phyloP scores from a whole-genome alignment of 2,113 vertebrate species.

The Pteruthius melanotis region DNA sequence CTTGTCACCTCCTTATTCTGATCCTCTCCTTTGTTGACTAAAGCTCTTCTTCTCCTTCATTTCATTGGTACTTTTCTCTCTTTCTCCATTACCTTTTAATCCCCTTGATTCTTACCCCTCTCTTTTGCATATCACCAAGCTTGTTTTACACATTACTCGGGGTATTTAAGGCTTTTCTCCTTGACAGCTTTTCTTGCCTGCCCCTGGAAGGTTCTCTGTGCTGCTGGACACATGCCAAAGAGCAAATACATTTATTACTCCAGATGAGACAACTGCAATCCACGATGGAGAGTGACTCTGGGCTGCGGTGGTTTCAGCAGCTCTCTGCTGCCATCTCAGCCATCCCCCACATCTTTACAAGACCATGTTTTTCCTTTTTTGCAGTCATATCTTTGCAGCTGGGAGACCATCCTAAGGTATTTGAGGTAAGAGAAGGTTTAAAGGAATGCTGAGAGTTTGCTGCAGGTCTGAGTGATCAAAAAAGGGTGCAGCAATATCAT shows the following conservation, averaged over 20 bases:
- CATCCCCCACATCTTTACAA: accelerated
- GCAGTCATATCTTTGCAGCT: background rate
- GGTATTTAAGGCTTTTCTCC: background rate
- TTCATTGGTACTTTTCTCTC: background rate
- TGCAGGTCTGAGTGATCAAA: background rate
- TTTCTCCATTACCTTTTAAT: background rate
- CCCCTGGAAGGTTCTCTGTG: background rate
- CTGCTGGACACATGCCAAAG: background rate
- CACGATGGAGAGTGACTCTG: background rate
- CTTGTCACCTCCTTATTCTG: background rate
- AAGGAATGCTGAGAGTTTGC: background rate
- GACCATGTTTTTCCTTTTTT: background rate
- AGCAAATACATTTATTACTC: background rate
- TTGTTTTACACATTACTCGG: background rate
- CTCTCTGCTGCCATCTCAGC: background rate
- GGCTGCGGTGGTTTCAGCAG: background rate
- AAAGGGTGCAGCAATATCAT: accelerated
- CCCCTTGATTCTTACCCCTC: background rate
- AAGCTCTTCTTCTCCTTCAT: background rate
- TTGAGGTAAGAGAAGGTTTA: background rate
- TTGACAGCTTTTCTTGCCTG: background rate
- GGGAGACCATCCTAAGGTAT: background rate
- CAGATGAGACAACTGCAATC: background rate
- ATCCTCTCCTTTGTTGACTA: background rate
- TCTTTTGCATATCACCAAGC: background rate